Evolutionary conservation across 2,888 invertebrate genomes (phyloP), one percentile per base, ranked within the genome.

Genomic region (Lymantria monacha): DNA sequence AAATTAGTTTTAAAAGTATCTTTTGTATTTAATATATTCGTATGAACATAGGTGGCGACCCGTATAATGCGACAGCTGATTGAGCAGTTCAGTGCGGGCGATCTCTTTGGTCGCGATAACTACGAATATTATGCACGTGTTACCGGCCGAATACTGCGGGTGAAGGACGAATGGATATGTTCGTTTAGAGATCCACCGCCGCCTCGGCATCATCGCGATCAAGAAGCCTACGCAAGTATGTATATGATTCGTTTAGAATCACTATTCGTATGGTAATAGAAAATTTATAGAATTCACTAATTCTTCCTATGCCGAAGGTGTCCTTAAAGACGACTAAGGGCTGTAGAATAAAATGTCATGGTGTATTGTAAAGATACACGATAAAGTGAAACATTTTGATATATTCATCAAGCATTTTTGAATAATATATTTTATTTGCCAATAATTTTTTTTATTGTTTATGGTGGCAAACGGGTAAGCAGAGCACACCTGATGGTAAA

Each of bases 41-140:
- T 33, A 8, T 10, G 0, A 9, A 31, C 7, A 30, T 40, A 98
- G 97, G 96, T 97, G 79, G 98, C 99, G 62, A 98, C 98, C 36
- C 94, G 96, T 73, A 97, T 99, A 63, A 98, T 99, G 96, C 97
- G 98, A 78, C 96, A 98, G 82, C 94, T 99, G 84, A 99, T 99
- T 73, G 98, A 98, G 85, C 97, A 98, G 89, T 99, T 98, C 92
- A 98, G 98, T 53, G 96, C 97, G 36, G 96, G 97, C 58, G 97
- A 98, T 85, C 93, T 99, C 66, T 99, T 99, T 85, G 99, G 99
- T 0, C 94, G 96, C 46, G 96, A 96, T 57, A 97, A 97, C 87
- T 98, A 98, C 83, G 98, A 98, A 87, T 98, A 97, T 85, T 98
- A 98, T 87, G 98, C 98, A 30, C 93, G 97, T 38, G 98, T 98